These are phyloP conservation scores for Nomada ferruginata DNA, from an alignment of 2,888 invertebrate genomes.

Conservation along the genomic window DNA sequence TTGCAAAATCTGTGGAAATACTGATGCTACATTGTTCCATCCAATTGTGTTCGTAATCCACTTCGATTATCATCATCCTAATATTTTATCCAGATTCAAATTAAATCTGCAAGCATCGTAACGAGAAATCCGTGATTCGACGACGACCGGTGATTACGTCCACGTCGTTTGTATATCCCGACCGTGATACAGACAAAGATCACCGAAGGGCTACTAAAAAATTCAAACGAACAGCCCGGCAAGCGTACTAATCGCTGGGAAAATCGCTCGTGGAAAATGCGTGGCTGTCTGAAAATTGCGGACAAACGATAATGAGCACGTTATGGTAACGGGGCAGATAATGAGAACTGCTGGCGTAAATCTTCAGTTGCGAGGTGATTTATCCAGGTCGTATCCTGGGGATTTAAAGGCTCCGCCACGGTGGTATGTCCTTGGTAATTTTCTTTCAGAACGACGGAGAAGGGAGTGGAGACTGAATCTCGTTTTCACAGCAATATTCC, in stretches of 20 bases:
- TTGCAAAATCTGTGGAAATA: no score
- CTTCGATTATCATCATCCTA: no score
- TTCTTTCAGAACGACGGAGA: constrained; percentile 23
- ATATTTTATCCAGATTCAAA: not conserved
- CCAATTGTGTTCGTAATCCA: no score
- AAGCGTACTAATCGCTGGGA: not conserved
- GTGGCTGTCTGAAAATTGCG: constrained; percentile 9
- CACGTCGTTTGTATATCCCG: no score
- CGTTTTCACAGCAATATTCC: not conserved
- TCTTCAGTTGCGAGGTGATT: constrained; percentile 45
- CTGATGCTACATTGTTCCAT: no score
- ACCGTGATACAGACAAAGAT: no score
- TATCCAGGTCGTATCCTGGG: constrained; percentile 20
- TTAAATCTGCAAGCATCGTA: not conserved
- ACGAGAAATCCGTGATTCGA: not conserved
- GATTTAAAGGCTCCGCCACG: constrained; percentile 30
- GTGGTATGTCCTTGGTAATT: constrained; percentile 38
- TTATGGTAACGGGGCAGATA: constrained; percentile 42
- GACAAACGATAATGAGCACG: constrained; percentile 46
- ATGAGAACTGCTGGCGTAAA: constrained; percentile 42
- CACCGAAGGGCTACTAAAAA: not conserved
- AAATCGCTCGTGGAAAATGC: not conserved
- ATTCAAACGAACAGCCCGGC: not conserved
- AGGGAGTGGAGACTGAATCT: not conserved
- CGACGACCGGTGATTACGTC: no score